Base-by-base conservation (phyloP, 2,888 invertebrate species). In the Plagodis pulveraria region DNA sequence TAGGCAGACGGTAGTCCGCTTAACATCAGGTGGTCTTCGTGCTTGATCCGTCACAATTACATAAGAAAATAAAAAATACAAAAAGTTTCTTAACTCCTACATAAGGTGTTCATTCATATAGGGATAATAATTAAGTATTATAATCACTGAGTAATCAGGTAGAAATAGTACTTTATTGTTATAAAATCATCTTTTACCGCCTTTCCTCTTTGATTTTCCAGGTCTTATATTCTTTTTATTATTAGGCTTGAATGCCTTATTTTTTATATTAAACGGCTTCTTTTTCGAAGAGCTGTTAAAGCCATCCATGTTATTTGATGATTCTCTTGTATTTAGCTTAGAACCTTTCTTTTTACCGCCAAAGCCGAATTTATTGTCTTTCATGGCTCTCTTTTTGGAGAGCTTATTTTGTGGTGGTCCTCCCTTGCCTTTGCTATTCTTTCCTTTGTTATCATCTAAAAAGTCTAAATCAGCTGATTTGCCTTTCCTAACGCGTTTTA, bases 271-370 rank as follows among this genome's bases (percentile, higher is more conserved):
- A 56, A 79, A 81, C 0, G 83, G 81, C 56, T 81, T 88, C 59
- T 87, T 88, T 56, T 86, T 88, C 0, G 84, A 76, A 0, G 89
- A 87, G 48, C 91, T 90, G 60, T 92, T 92, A 43, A 90, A 91
- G 0, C 95, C 95, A 11, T 94, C 94, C 74, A 95, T 93, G 78
- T 95, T 95, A 38, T 94, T 94, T 0, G 95, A 92, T 67, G 98
- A 98, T 0, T 96, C 95, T 69, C 95, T 95, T 0, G 97, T 98
- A 78, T 99, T 99, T 47, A 94, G 89, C 83, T 99, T 99, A 0
- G 94, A 93, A 0, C 98, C 96, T 77, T 96, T 96, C 91, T 99
- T 99, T 82, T 98, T 98, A 0, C 99, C 99, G 38, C 99, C 99
- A 87, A 97, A 98, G 0, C 99, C 99, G 88, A 96, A 99, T 83